Evolutionary conservation across 2,113 vertebrate genomes (phyloP).

Genomic region (Oncorhynchus tshawytscha): DNA sequence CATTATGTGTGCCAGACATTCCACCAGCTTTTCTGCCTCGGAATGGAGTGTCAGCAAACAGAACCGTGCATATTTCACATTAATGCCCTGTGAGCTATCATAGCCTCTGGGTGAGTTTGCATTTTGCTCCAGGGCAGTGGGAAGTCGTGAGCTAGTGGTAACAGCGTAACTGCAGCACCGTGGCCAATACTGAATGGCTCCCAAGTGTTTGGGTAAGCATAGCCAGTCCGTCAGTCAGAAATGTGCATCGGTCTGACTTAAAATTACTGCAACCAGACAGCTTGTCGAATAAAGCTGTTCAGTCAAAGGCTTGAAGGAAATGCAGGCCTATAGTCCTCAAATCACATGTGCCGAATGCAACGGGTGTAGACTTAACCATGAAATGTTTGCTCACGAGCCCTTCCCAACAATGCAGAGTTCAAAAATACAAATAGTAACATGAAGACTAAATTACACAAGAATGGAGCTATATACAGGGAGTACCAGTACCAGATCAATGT

Average conservation of each 20-base stretch:
- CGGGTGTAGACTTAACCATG: too few species aligned
- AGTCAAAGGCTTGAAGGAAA: too few species aligned
- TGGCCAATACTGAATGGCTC: neutral
- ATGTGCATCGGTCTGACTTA: neutral
- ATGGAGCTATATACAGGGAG: too few species aligned
- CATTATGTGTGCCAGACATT: conserved; percentile 18
- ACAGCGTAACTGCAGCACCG: neutral
- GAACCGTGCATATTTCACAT: conserved; percentile 1
- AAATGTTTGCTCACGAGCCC: too few species aligned
- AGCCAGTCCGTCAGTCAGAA: conserved; percentile 4
- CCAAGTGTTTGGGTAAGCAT: neutral
- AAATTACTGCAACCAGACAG: too few species aligned
- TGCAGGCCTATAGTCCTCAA: too few species aligned
- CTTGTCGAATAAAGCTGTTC: too few species aligned
- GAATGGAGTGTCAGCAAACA: conserved; percentile 14
- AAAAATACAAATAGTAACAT: too few species aligned
- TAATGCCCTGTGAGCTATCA: conserved; percentile 11
- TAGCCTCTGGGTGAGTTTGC: conserved; percentile 11
- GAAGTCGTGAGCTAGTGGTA: neutral
- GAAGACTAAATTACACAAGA: too few species aligned
- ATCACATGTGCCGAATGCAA: too few species aligned
- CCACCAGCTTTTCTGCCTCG: neutral
- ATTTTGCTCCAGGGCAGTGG: conserved; percentile 5
- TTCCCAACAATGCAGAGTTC: too few species aligned
- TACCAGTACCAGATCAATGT: too few species aligned